Conservation (phyloP, 2,113 vertebrate genomes). For the Patagioenas fasciata region DNA sequence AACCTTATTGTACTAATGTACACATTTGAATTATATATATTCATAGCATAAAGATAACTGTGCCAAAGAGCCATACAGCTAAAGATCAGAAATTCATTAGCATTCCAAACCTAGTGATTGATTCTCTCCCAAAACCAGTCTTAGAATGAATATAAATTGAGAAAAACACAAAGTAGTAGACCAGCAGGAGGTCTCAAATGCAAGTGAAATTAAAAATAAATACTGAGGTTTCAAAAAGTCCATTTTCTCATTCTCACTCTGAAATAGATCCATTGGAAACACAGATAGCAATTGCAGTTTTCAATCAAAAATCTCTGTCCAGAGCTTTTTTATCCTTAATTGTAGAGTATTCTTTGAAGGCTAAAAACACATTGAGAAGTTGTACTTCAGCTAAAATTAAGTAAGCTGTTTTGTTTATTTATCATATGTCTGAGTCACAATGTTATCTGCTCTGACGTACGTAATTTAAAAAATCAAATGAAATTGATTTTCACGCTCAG, state of each 20-base stretch:
- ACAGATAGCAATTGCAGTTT: neutral
- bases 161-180: neutral
- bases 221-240: neutral
- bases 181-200: neutral
- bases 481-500: neutral
- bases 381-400: neutral
- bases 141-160: slow-evolving; percentile 18
- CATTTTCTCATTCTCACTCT: slow-evolving; percentile 1
- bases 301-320: neutral
- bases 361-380: neutral
- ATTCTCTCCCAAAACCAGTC: neutral
- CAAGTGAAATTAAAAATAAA: slow-evolving; percentile 51
- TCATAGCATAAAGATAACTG: neutral
- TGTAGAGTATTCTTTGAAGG: neutral
- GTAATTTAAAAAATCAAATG: neutral
- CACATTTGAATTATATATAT: neutral
- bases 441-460: neutral
- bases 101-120: neutral
- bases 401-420: neutral
- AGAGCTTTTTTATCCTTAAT: neutral
- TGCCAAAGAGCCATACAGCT: neutral
- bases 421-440: neutral
- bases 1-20: neutral
- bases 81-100: neutral
- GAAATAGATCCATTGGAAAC: neutral